phyloP scores from a whole-genome alignment of 1,140 invertebrate species.

The Stegodyphus mimosarum region DNA sequence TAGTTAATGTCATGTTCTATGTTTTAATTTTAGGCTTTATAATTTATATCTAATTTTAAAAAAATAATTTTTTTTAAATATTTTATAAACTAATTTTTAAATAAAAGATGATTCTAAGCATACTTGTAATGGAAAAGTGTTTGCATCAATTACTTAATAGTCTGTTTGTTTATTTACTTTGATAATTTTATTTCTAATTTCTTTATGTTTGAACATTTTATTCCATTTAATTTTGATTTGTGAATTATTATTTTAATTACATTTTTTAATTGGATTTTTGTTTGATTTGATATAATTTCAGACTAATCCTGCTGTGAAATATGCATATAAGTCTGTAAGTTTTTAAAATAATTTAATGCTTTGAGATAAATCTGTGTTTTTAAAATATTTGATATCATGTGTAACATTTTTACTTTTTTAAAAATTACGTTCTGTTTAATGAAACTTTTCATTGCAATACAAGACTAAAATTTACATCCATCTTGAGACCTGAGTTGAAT shows the following conservation, averaged over 20 bases:
- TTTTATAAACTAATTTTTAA: no score
- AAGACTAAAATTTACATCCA: not conserved
- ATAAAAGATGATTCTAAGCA: no score
- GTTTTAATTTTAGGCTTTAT: no score
- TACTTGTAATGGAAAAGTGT: no score
- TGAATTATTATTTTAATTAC: no score
- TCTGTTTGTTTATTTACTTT: no score
- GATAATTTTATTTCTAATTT: no score
- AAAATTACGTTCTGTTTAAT: not conserved
- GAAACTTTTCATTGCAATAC: not conserved
- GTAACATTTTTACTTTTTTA: not conserved
- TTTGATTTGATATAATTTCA: conserved; percentile 20
- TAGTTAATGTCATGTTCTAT: not conserved
- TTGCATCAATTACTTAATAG: no score
- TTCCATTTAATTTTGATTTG: no score
- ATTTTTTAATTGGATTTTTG: not conserved
- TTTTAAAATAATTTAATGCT: not conserved
- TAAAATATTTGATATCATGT: not conserved
- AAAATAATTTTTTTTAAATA: no score
- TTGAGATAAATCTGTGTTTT: not conserved
- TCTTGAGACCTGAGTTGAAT: not conserved
- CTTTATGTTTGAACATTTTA: no score
- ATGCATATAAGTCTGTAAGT: conserved; percentile 75
- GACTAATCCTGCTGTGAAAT: conserved; percentile 81
- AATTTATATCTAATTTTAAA: no score